phyloP scores from a whole-genome alignment of 2,113 vertebrate genomes.

The Thalassarche chlororhynchos region DNA sequence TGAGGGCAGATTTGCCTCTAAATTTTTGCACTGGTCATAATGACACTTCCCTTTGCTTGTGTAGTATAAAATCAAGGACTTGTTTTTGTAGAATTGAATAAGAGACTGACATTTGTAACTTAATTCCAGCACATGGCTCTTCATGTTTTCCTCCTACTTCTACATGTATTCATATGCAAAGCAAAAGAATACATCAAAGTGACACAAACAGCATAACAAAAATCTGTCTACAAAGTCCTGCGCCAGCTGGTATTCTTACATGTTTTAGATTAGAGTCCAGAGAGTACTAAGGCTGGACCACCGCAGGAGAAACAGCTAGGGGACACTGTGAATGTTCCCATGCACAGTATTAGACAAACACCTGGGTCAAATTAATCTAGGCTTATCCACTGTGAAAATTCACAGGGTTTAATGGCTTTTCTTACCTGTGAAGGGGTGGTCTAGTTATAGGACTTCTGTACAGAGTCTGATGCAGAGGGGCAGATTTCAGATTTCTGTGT shows the following conservation, averaged over 20 bases:
- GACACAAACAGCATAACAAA: conserved; percentile 16
- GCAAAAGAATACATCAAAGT: conserved; percentile 45
- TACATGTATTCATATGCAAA: neutral
- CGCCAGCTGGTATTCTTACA: conserved; percentile 11
- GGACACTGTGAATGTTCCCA: conserved; percentile 58
- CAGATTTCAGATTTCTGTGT: neutral
- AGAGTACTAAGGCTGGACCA: conserved; percentile 41
- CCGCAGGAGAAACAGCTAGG: conserved; percentile 25
- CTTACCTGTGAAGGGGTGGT: conserved; percentile 65
- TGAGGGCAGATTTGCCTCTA: neutral
- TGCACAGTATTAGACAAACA: conserved; percentile 48
- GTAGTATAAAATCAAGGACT: neutral
- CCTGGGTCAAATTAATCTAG: conserved; percentile 67
- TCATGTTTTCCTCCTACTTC: neutral
- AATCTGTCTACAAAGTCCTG: neutral
- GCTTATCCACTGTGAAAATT: conserved; percentile 71
- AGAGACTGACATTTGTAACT: neutral
- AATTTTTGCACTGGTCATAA: neutral
- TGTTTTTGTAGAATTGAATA: neutral
- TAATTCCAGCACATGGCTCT: neutral
- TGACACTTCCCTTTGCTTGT: neutral
- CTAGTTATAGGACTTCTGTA: conserved; percentile 41
- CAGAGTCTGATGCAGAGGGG: neutral
- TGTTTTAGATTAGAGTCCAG: conserved; percentile 55
- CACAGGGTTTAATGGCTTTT: conserved; percentile 45